Conservation (phyloP, 2,113 vertebrate genomes). For the Aphyosemion australe region DNA sequence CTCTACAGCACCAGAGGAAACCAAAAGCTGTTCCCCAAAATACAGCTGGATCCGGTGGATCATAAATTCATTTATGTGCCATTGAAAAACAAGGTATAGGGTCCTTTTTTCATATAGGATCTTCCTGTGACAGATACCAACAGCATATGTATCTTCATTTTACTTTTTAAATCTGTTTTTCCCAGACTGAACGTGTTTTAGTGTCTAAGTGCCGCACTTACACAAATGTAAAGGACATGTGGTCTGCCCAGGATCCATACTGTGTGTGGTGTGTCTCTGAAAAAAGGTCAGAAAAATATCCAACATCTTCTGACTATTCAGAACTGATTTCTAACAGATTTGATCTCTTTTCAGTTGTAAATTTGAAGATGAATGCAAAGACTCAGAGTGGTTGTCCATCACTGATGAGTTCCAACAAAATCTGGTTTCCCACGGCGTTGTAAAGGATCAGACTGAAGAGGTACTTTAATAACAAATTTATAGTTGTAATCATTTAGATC, state of each 20-base stretch:
- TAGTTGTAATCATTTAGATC: accelerated
- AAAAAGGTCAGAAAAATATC: slow-evolving; percentile 49
- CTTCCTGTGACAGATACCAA: accelerated
- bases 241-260: slow-evolving; percentile 85
- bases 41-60: slow-evolving; percentile 83
- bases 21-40: slow-evolving; percentile 81
- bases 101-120: too few species aligned
- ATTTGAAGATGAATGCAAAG: slow-evolving; percentile 63
- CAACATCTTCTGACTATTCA: neutral
- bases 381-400: slow-evolving; percentile 67
- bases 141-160: neutral
- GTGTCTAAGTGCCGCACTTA: slow-evolving; percentile 82
- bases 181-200: slow-evolving; percentile 83
- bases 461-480: slow-evolving; percentile 29
- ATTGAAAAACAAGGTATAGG: slow-evolving; percentile 80
- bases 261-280: slow-evolving; percentile 87
- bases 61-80: slow-evolving; percentile 84
- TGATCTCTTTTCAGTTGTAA: slow-evolving; percentile 60
- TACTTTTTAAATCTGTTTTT: slow-evolving; percentile 2
- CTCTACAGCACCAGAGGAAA: slow-evolving; percentile 86
- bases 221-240: slow-evolving; percentile 77
- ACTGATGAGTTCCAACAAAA: slow-evolving; percentile 44
- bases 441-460: slow-evolving; percentile 16
- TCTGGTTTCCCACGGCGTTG: slow-evolving; percentile 59
- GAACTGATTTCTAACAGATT: neutral